phyloP scores from a whole-genome alignment of 2,888 invertebrate species.

The Eremobia ochroleuca region DNA sequence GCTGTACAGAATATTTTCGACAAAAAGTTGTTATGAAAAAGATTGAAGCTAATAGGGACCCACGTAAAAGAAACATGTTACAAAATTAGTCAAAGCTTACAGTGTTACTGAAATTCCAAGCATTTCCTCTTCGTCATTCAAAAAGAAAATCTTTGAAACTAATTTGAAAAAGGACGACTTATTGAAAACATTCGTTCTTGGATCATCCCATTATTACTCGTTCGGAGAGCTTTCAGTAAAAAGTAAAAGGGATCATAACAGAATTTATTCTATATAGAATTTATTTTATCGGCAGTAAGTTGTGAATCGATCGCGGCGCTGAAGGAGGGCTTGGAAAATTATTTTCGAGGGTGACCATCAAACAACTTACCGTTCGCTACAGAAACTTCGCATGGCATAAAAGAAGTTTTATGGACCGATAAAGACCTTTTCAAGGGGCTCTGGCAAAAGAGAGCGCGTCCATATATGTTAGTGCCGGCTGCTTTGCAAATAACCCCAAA shows the following conservation, averaged over 20 bases:
- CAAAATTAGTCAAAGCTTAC: not conserved
- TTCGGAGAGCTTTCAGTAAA: conserved; percentile 80
- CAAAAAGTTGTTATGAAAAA: not conserved
- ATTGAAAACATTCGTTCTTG: conserved; percentile 85
- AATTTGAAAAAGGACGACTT: conserved; percentile 81
- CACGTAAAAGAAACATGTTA: conserved; percentile 17
- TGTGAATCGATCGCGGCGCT: conserved; percentile 82
- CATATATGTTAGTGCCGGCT: conserved; percentile 68
- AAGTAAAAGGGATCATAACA: conserved; percentile 87
- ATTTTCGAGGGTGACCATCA: conserved; percentile 88
- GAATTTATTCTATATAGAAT: conserved; percentile 87
- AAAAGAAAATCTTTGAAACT: conserved; percentile 69
- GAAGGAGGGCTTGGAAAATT: conserved; percentile 84
- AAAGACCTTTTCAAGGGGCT: conserved; percentile 88
- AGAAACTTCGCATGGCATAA: conserved; percentile 86
- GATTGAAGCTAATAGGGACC: not conserved
- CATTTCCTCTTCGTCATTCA: conserved; percentile 44
- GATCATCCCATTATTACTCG: conserved; percentile 87
- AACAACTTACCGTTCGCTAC: conserved; percentile 85
- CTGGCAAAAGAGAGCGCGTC: conserved; percentile 76
- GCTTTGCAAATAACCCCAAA: conserved; percentile 74
- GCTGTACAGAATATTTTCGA: not conserved
- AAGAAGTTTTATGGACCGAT: conserved; percentile 89
- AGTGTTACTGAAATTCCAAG: conserved; percentile 8
- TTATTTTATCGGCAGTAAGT: conserved; percentile 86